phyloP scores from a whole-genome alignment of 2,113 vertebrate genomes.

The Tauraco erythrolophus region DNA sequence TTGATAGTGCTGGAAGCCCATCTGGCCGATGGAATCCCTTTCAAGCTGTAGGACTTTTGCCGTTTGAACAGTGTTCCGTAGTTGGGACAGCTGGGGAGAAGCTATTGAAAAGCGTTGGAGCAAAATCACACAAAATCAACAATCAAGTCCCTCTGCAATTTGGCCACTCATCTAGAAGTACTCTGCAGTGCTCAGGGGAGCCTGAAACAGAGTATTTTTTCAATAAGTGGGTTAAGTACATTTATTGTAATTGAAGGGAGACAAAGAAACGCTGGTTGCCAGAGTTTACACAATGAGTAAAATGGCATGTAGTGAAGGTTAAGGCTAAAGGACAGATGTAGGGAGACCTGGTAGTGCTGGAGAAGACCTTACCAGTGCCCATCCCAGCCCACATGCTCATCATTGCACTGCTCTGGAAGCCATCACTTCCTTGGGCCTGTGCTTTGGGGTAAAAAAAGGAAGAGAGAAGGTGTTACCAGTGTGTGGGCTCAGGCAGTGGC shows the following conservation, averaged over 20 bases:
- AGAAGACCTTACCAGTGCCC: background rate
- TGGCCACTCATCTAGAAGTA: background rate
- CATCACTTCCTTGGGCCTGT: background rate
- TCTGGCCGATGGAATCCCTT: conserved; percentile 24
- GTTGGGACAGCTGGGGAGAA: conserved; percentile 18
- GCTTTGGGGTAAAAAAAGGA: background rate
- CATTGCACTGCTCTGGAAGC: background rate
- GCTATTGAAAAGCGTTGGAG: conserved; percentile 16
- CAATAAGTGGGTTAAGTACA: background rate
- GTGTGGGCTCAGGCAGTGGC: background rate
- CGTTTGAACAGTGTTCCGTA: background rate
- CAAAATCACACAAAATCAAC: conserved; percentile 48
- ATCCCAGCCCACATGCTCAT: background rate
- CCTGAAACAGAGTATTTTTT: background rate
- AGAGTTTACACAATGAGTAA: background rate
- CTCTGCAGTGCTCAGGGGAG: background rate
- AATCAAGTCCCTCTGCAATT: background rate
- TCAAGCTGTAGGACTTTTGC: background rate
- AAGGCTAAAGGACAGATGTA: background rate
- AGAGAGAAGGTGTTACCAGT: background rate
- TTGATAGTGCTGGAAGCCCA: background rate
- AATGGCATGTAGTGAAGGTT: background rate
- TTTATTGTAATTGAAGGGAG: background rate
- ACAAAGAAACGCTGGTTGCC: background rate
- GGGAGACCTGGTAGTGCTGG: background rate